These are phyloP conservation scores for Schizothorax lantsangensis DNA, from an alignment of 2,797 vertebrate species.

Conservation along the genomic window DNA sequence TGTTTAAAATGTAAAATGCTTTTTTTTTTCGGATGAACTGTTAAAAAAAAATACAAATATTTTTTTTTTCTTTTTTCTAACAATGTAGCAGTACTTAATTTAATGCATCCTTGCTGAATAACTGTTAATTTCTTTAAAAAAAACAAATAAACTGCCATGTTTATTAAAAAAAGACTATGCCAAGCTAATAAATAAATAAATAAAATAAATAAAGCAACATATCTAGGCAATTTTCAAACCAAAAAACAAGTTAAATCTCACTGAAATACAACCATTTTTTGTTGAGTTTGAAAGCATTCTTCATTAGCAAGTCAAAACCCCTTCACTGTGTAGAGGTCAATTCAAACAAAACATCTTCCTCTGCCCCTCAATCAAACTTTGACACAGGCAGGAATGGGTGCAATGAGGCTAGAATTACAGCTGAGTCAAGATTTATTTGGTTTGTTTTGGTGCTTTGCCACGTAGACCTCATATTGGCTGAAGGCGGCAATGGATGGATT, in stretches of 20 bases:
- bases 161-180: not conserved
- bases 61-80: not conserved
- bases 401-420: not conserved
- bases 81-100: not conserved
- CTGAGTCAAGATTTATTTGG: not conserved
- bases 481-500: constrained; percentile 10
- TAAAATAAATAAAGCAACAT: too few relatives aligned
- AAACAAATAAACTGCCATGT: not conserved
- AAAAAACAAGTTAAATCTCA: not conserved
- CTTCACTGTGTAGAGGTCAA: not conserved
- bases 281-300: not conserved
- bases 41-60: too few relatives aligned
- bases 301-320: not conserved
- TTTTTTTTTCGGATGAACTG: not conserved
- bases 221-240: not conserved
- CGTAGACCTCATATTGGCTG: not conserved
- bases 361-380: not conserved
- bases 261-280: not conserved
- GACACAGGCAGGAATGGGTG: not conserved
- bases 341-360: not conserved
- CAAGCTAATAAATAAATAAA: not conserved
- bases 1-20: too few relatives aligned
- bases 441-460: constrained; percentile 7
- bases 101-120: not conserved
- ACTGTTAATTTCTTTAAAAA: not conserved